Evolutionary conservation across 2,888 invertebrate genomes (phyloP).

Genomic region (Cephus runcator): DNA sequence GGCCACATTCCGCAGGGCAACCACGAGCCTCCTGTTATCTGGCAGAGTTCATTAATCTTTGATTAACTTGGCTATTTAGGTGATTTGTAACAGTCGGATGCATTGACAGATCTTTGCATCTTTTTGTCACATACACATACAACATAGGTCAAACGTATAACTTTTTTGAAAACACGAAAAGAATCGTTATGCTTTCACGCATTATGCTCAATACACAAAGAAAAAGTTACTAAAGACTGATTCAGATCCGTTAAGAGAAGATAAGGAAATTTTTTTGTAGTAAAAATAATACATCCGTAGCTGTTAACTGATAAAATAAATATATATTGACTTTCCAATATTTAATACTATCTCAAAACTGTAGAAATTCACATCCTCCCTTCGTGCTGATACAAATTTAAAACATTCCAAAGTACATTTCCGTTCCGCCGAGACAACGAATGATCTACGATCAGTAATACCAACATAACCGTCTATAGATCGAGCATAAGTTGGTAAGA

Average conservation of each 20-base stretch:
- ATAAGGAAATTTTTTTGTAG: neutral
- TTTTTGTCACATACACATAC: neutral
- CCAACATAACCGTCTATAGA: neutral
- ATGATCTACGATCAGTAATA: neutral
- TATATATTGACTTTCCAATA: too few species aligned
- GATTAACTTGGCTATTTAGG: neutral
- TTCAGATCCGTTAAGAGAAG: neutral
- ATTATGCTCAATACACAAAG: neutral
- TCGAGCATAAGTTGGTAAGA: neutral
- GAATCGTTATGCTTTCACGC: neutral
- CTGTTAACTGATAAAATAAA: too few species aligned
- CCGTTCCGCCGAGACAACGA: neutral
- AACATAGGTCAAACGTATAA: neutral
- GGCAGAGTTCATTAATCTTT: conserved; percentile 1
- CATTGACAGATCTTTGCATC: neutral
- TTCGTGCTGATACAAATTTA: neutral
- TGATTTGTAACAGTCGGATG: neutral
- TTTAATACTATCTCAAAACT: neutral
- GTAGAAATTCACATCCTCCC: neutral
- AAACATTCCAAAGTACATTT: neutral
- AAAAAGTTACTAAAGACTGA: neutral
- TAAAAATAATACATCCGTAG: neutral
- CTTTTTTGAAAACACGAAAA: neutral
- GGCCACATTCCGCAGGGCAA: conserved; percentile 32
- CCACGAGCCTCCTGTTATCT: conserved; percentile 20